These are phyloP conservation scores for Sarcophaga bullata DNA, from an alignment of 1,140 invertebrate species.

Conservation along the genomic window DNA sequence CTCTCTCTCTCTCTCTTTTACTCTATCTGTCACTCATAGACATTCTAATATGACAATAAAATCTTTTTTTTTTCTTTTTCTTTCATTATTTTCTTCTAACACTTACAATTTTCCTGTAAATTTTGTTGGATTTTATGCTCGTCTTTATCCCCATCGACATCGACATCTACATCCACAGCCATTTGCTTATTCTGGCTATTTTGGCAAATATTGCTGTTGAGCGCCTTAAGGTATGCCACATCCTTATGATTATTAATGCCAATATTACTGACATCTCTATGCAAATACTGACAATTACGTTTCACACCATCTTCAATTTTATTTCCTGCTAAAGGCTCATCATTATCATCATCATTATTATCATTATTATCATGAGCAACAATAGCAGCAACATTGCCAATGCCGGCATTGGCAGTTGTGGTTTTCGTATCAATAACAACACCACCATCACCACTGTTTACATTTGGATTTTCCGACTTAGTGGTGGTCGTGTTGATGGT, in stretches of 20 bases:
- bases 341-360: too few species aligned
- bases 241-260: not conserved
- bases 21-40: too few species aligned
- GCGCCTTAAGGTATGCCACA: not conserved
- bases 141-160: not conserved
- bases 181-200: not conserved
- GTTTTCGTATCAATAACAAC: not conserved
- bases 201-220: not conserved
- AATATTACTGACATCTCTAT: not conserved
- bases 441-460: not conserved
- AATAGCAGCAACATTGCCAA: too few species aligned
- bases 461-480: not conserved
- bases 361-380: not conserved
- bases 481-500: slow-evolving; percentile 30
- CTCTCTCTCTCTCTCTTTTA: too few species aligned
- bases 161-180: not conserved
- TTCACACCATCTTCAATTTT: slow-evolving; percentile 27
- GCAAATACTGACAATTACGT: not conserved
- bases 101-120: too few species aligned
- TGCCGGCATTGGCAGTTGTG: not conserved
- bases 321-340: not conserved
- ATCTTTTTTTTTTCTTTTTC: not conserved
- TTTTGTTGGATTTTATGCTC: too few species aligned
- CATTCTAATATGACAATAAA: not conserved
- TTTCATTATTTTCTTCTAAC: not conserved